A percentile compares a stretch with the other conserved stretches of the same genome.
These are phyloP conservation scores for Saguinus midas DNA, from an alignment of 2,113 vertebrate genomes.

Conservation along the genomic window DNA sequence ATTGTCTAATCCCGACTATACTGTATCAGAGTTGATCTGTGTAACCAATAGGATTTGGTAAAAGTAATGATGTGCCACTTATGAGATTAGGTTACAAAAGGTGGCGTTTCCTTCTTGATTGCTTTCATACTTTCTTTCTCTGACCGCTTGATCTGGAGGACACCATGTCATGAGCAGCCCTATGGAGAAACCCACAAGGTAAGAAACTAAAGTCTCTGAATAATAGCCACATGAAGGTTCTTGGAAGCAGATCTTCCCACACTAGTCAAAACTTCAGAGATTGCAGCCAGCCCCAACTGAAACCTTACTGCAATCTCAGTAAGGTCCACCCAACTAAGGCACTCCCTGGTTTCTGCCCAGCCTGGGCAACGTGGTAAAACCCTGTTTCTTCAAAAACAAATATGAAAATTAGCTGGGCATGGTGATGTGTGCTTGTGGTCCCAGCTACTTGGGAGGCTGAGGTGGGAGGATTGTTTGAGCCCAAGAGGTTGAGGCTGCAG, in stretches of 20 bases:
- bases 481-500: too few species aligned
- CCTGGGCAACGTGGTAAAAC: too few species aligned
- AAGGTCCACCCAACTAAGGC: not conserved
- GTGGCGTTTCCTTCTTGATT: not conserved
- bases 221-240: not conserved
- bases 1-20: not conserved
- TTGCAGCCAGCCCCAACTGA: not conserved
- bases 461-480: too few species aligned
- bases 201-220: not conserved
- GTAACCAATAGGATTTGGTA: not conserved
- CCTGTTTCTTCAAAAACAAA: too few species aligned
- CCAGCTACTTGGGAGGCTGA: too few species aligned
- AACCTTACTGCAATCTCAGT: not conserved
- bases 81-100: not conserved
- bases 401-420: too few species aligned
- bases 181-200: not conserved
- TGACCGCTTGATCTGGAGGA: not conserved
- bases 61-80: not conserved
- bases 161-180: not conserved
- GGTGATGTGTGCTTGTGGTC: too few species aligned
- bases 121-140: not conserved
- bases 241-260: not conserved
- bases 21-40: not conserved
- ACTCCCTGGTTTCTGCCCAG: not conserved
- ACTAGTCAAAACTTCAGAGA: not conserved